Percentiles rank a stretch among this genome's conserved stretches.
Evolutionary conservation across 2,113 vertebrate species (phyloP).

Genomic region (Calidris pygmaea): DNA sequence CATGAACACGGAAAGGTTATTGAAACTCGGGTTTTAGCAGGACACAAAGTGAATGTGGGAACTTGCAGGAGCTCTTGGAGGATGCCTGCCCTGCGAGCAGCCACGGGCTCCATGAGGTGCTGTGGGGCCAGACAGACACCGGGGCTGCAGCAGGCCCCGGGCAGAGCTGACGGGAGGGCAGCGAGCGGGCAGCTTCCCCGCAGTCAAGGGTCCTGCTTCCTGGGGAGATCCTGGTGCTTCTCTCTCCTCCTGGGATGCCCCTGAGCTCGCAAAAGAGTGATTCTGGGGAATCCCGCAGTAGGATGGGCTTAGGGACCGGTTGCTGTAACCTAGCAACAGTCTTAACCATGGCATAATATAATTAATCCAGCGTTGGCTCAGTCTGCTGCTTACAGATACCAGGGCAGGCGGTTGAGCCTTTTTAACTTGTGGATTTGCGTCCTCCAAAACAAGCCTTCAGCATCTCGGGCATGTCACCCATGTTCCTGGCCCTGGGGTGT

Average conservation of each 20-base stretch:
- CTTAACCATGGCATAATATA: neutral
- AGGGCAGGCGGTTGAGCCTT: neutral
- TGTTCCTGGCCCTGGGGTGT: neutral
- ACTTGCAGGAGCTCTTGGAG: neutral
- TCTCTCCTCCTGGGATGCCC: neutral
- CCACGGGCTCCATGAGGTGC: neutral
- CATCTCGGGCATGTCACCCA: fast-evolving
- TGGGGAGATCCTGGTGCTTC: fast-evolving
- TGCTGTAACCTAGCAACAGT: slow-evolving; percentile 48
- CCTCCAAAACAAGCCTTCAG: neutral
- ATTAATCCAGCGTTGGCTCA: neutral
- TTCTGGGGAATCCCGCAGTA: neutral
- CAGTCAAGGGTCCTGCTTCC: neutral
- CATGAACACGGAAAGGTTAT: neutral
- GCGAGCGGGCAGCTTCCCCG: neutral
- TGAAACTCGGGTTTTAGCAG: neutral
- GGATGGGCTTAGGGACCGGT: neutral
- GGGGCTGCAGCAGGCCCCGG: neutral
- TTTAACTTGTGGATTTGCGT: neutral
- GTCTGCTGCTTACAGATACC: neutral
- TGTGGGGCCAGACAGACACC: fast-evolving
- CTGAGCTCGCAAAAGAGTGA: neutral
- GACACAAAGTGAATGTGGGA: neutral
- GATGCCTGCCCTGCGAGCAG: neutral
- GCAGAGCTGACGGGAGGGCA: neutral